phyloP scores from a whole-genome alignment of 1,140 invertebrate species.

The Drosophila suzukii region DNA sequence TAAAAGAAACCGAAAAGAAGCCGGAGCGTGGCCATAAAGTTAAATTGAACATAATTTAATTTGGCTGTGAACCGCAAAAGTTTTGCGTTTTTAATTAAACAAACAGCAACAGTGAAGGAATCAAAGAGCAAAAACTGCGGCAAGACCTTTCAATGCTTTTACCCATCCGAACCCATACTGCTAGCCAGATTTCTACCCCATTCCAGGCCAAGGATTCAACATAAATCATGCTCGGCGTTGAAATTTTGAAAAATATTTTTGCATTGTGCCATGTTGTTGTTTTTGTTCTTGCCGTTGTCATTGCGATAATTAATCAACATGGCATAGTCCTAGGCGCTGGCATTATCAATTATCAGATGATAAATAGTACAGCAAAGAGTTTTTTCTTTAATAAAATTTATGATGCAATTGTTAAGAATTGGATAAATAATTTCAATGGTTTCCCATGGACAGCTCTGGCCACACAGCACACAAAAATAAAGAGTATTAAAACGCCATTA shows the following conservation, averaged over 20 bases:
- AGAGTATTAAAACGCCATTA: slow-evolving; percentile 52
- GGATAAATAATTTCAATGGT: slow-evolving; percentile 63
- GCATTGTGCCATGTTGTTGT: slow-evolving; percentile 35
- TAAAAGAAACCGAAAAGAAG: slow-evolving; percentile 14
- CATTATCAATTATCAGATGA: slow-evolving; percentile 80
- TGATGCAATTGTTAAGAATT: slow-evolving; percentile 70
- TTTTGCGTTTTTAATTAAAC: slow-evolving; percentile 66
- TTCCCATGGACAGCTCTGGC: slow-evolving; percentile 12
- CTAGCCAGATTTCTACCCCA: background rate
- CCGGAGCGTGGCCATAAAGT: slow-evolving; percentile 34
- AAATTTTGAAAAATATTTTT: slow-evolving; percentile 78
- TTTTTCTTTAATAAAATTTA: slow-evolving; percentile 76
- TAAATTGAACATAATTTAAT: slow-evolving; percentile 67
- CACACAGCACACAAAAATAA: background rate
- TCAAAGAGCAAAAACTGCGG: slow-evolving; percentile 56
- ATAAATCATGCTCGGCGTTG: slow-evolving; percentile 72
- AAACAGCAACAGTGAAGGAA: slow-evolving; percentile 57
- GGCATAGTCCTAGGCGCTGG: slow-evolving; percentile 67
- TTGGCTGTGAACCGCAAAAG: slow-evolving; percentile 61
- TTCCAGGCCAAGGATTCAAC: slow-evolving; percentile 45
- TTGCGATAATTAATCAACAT: slow-evolving; percentile 79
- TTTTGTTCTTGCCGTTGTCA: slow-evolving; percentile 62
- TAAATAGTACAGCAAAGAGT: slow-evolving; percentile 69
- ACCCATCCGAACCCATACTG: slow-evolving; percentile 1
- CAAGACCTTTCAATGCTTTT: slow-evolving; percentile 52